Conservation (phyloP, 2,797 vertebrate species). For the Parauchenoglanis ngamensis region DNA sequence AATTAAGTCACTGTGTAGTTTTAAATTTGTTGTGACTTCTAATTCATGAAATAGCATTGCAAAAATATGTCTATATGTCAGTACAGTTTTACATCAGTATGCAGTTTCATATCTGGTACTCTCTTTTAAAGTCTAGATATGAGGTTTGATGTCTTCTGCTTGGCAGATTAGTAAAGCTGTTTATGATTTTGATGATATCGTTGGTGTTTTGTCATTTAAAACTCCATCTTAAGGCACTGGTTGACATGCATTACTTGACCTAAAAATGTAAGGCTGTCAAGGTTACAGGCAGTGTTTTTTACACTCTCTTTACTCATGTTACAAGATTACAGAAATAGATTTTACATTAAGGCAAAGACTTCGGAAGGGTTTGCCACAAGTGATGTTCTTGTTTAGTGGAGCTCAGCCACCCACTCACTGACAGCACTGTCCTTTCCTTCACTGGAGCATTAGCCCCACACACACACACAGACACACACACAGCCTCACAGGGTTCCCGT, state of each 20-base stretch:
- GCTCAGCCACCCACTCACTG: slow-evolving; percentile 26
- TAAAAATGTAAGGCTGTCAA: slow-evolving; percentile 1
- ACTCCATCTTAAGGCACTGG: neutral
- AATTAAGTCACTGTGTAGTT: slow-evolving; percentile 4
- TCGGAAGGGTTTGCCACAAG: slow-evolving; percentile 4
- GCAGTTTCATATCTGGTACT: neutral
- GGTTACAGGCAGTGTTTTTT: slow-evolving; percentile 6
- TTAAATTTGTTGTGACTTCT: neutral
- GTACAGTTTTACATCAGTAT: neutral
- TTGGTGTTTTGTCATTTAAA: neutral
- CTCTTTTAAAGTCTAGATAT: neutral
- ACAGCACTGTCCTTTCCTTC: slow-evolving; percentile 20
- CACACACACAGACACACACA: slow-evolving; percentile 8
- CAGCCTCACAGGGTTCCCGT: slow-evolving; percentile 34
- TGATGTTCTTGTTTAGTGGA: slow-evolving; percentile 21
- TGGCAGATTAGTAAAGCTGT: neutral
- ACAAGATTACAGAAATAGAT: slow-evolving; percentile 4
- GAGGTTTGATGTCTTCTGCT: neutral
- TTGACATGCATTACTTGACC: neutral
- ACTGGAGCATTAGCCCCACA: slow-evolving; percentile 8
- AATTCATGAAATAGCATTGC: neutral
- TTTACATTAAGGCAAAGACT: slow-evolving; percentile 7
- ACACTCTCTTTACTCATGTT: neutral
- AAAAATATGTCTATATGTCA: neutral
- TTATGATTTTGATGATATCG: neutral